phyloP scores from a whole-genome alignment of 1,140 invertebrate species.

The Calliopsis andreniformis region DNA sequence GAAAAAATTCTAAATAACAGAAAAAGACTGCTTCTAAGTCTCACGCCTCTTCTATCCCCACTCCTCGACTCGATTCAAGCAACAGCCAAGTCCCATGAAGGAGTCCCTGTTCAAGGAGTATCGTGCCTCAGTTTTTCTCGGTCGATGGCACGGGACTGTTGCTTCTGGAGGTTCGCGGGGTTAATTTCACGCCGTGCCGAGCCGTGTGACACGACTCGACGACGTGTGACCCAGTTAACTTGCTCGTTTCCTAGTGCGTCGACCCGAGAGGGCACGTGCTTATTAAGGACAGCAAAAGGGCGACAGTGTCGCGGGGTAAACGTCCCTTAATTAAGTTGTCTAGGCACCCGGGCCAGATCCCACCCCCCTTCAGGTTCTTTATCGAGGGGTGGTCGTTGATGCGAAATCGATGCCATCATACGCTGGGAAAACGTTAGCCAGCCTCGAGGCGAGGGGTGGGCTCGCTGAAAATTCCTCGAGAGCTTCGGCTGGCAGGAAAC shows the following conservation, averaged over 20 bases:
- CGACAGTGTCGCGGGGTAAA: constrained; percentile 18
- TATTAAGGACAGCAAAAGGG: constrained; percentile 41
- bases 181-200: constrained; percentile 59
- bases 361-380: constrained; percentile 33
- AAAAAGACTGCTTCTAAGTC: too few relatives aligned
- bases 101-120: too few relatives aligned
- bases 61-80: too few relatives aligned
- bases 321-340: constrained; percentile 60
- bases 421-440: not conserved
- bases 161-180: not conserved
- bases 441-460: not conserved
- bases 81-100: too few relatives aligned
- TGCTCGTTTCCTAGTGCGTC: constrained; percentile 6
- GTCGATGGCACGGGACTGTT: too few relatives aligned
- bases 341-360: not conserved
- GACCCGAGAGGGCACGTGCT: constrained; percentile 17
- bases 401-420: constrained; percentile 51
- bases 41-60: too few relatives aligned
- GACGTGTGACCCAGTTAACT: constrained; percentile 59
- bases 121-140: too few relatives aligned
- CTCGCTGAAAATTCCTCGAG: constrained; percentile 45
- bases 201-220: constrained; percentile 36
- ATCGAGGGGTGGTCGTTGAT: constrained; percentile 21
- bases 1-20: too few relatives aligned
- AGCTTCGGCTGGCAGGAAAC: constrained; percentile 17